Evolutionary conservation across 2,113 vertebrate genomes (phyloP), one percentile per base, ranked within the genome.

Genomic region (Rhinopomastus cyanomelas): DNA sequence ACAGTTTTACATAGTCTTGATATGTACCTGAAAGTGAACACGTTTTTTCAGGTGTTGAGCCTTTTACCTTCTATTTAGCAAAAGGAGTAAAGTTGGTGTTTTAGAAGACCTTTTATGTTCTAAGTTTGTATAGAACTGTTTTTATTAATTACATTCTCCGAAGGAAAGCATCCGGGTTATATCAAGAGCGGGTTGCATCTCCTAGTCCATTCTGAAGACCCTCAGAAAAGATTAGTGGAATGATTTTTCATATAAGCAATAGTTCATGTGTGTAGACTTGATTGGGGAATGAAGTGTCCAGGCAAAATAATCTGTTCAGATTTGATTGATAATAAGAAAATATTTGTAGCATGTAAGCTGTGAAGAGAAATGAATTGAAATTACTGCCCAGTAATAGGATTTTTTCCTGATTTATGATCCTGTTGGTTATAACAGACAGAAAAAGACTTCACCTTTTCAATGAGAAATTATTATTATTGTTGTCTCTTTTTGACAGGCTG

Each of bases 401-500:
- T 52, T 71, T 57, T 65, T 81, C 32, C 12, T 51, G 27, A 30
- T 88, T 29, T 72, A 17, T 68, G 25, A 16, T 73, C 25, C 16
- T 52, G 10, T 67, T 89, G 39, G 5, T 68, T 46, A 52, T 17
- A 74, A 32, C 32, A 83, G 52, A 20, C 25, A 52, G 44, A 23
- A 85, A 79, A 77, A 48, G 51, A 30, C 8, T 4, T 6, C 76
- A 30, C 1, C 4, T 67, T 90, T 85, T 88, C 32, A 59, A 8
- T 46, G 30, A 84, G 19, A 79, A 87, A 7, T 42, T 1, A 19
- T 77, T 39, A 61, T 46, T 78, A 49, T 10, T 74, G 11, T 81
- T 90, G 20, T 87, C 32, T 94, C 59, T 77, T 80, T 96, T 95
- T 96, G 57, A 23, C 93, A 99, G 98, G 88, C 97, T 99, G 27